phyloP scores from a whole-genome alignment of 2,888 invertebrate species.

The Cylindroiulus punctatus region DNA sequence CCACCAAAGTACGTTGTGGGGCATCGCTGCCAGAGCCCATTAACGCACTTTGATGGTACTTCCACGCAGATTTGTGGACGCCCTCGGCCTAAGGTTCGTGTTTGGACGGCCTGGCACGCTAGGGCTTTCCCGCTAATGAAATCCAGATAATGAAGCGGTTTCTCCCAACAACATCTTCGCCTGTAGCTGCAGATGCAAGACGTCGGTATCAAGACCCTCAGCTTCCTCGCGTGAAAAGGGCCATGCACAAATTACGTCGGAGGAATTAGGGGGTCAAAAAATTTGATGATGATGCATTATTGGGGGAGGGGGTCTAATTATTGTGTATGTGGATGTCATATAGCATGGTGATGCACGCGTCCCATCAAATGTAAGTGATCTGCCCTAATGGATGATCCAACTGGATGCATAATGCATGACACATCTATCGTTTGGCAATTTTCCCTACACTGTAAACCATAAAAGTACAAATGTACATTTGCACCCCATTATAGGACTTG shows the following conservation, averaged over 20 bases:
- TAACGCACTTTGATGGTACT: neutral
- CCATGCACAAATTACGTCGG: neutral
- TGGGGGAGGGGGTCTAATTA: no score
- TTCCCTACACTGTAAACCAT: no score
- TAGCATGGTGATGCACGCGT: no score
- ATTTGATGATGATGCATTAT: no score
- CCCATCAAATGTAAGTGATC: no score
- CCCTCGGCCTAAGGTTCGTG: neutral
- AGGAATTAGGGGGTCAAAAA: neutral
- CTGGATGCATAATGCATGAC: no score
- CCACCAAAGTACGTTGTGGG: neutral
- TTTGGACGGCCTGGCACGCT: neutral
- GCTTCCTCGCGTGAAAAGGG: no score
- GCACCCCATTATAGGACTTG: no score
- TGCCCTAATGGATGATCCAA: no score
- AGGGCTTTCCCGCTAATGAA: neutral
- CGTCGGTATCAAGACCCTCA: neutral
- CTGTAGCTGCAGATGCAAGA: neutral
- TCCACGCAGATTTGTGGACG: neutral
- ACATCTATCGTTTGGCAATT: no score
- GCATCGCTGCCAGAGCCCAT: neutral
- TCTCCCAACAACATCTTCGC: neutral
- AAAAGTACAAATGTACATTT: no score
- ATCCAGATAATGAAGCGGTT: neutral
- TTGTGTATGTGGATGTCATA: no score